Evolutionary conservation across 2,888 invertebrate species (phyloP).

Genomic region (Venusia cambrica): DNA sequence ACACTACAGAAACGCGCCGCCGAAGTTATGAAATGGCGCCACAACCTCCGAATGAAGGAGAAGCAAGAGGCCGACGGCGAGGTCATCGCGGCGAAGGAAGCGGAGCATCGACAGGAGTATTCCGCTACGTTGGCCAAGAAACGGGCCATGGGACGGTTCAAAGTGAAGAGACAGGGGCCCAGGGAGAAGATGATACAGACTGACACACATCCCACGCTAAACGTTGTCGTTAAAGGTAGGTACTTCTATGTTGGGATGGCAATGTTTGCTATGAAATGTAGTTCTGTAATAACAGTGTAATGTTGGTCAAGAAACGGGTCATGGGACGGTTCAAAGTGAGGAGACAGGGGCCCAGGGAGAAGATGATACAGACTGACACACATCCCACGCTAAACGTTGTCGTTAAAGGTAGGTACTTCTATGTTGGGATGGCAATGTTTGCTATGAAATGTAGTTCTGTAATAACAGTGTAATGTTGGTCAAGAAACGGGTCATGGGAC

Average conservation of each 20-base stretch:
- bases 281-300: too few relatives aligned
- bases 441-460: too few relatives aligned
- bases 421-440: too few relatives aligned
- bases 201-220: conserved; percentile 79
- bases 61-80: conserved; percentile 83
- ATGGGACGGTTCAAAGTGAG: conserved; percentile 80
- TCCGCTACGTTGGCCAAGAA: conserved; percentile 81
- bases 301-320: conserved; percentile 80
- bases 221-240: conserved; percentile 84
- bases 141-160: conserved; percentile 81
- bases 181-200: conserved; percentile 70
- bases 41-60: conserved; percentile 78
- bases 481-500: conserved; percentile 82
- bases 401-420: conserved; percentile 79
- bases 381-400: conserved; percentile 83
- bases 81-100: conserved; percentile 84
- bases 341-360: conserved; percentile 79
- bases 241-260: too few relatives aligned
- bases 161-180: conserved; percentile 78
- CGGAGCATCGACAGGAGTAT: conserved; percentile 84
- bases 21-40: conserved; percentile 84
- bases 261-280: too few relatives aligned
- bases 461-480: too few relatives aligned
- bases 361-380: conserved; percentile 63
- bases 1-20: conserved; percentile 82